Evolutionary conservation across 2,797 vertebrate genomes (phyloP).

Genomic region (Sandelia bainsii): DNA sequence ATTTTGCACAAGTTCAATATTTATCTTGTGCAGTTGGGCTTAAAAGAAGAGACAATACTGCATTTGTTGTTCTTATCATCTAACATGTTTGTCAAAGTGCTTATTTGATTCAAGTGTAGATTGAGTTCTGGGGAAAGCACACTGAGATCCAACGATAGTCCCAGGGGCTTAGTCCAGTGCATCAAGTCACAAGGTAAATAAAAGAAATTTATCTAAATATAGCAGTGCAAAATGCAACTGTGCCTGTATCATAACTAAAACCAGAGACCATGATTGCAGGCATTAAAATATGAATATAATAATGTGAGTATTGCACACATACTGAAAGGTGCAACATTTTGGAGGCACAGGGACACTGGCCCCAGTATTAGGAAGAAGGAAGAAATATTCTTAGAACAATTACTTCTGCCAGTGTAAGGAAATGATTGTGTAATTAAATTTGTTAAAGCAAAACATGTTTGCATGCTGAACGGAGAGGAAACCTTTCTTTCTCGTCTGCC

Average conservation of each 20-base stretch:
- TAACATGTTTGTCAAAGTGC: constrained; percentile 32
- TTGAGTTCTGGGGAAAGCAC: constrained; percentile 20
- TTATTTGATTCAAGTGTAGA: constrained; percentile 32
- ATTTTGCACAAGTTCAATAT: neutral
- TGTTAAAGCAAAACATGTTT: neutral
- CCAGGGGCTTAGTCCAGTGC: constrained; percentile 24
- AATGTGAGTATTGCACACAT: neutral
- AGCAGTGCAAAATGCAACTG: constrained; percentile 1
- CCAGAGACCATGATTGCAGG: neutral
- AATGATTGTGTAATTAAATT: constrained; percentile 1
- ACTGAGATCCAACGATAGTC: constrained; percentile 20
- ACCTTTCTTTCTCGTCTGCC: neutral
- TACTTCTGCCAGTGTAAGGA: neutral
- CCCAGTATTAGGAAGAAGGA: neutral
- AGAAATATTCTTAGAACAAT: neutral
- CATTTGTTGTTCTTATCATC: constrained; percentile 13
- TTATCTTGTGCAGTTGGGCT: neutral
- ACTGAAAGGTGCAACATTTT: neutral
- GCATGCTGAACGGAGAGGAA: constrained; percentile 1
- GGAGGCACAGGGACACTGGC: neutral
- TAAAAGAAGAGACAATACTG: constrained; percentile 17
- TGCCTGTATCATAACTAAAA: neutral
- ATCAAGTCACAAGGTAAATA: constrained; percentile 1
- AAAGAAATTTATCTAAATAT: constrained; percentile 17
- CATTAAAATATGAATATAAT: neutral